Evolutionary conservation across 2,113 vertebrate genomes (phyloP).

Genomic region (Cygnus atratus): DNA sequence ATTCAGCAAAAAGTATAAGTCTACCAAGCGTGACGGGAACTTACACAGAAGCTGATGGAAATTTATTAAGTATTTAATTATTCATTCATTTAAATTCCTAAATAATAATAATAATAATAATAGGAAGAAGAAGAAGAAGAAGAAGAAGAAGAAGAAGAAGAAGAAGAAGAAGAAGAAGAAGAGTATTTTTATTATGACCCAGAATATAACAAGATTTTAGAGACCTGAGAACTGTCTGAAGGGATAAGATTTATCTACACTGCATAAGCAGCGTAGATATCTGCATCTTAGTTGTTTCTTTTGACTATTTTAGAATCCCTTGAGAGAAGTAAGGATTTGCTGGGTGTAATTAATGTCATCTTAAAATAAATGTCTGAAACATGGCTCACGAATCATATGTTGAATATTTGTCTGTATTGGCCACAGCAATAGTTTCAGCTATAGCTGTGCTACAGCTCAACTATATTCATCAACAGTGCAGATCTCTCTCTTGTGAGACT

Average conservation of each 20-base stretch:
- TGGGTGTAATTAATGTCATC: background rate
- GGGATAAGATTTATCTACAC: background rate
- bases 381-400: background rate
- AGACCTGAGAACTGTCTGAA: background rate
- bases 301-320: background rate
- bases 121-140: too few relatives aligned
- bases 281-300: background rate
- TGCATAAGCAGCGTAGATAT: background rate
- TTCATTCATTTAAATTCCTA: background rate
- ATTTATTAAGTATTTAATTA: background rate
- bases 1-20: background rate
- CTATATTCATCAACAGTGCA: background rate
- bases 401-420: background rate
- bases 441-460: background rate
- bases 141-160: background rate
- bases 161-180: background rate
- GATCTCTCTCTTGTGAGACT: background rate
- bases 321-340: background rate
- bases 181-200: background rate
- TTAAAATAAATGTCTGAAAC: conserved; percentile 10
- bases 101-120: background rate
- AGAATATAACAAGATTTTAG: background rate
- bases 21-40: background rate
- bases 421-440: background rate
- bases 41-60: background rate